These are phyloP conservation scores for Acanthornis magna DNA, from an alignment of 2,797 vertebrate genomes.

Conservation along the genomic window DNA sequence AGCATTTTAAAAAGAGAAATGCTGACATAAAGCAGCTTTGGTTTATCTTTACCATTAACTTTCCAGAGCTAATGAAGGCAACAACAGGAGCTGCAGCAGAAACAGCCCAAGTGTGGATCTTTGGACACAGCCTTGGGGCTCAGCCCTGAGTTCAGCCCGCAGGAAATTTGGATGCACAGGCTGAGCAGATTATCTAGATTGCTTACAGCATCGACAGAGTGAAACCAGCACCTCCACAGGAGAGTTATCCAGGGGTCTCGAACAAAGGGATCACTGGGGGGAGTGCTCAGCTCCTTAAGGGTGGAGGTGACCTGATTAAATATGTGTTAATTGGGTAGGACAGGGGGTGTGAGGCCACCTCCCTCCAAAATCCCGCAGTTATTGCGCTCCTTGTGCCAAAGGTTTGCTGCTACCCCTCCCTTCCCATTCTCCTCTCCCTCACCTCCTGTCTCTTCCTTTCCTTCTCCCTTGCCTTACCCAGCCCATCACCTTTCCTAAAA, in stretches of 20 bases:
- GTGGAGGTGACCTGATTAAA: not conserved
- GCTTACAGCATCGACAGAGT: not conserved
- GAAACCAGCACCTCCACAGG: not conserved
- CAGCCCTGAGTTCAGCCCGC: not conserved
- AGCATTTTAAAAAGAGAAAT: not conserved
- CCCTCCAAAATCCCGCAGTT: not conserved
- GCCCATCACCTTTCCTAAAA: not conserved
- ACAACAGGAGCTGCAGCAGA: not conserved
- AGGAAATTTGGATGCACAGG: not conserved
- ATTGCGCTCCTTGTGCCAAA: not conserved
- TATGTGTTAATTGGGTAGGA: not conserved
- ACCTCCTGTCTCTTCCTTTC: not conserved
- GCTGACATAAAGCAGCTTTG: not conserved
- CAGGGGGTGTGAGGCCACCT: not conserved
- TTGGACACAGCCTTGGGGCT: not conserved
- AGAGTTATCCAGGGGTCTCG: not conserved
- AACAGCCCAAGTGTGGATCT: not conserved
- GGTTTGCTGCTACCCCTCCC: not conserved
- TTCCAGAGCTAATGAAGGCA: not conserved
- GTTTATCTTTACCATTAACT: not conserved
- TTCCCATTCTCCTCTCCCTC: not conserved
- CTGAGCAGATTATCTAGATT: not conserved
- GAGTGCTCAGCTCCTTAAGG: not conserved
- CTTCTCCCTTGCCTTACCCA: not conserved
- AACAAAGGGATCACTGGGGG: not conserved